Conservation (phyloP, 2,797 vertebrate species). For the Scomberomorus guttatus region DNA sequence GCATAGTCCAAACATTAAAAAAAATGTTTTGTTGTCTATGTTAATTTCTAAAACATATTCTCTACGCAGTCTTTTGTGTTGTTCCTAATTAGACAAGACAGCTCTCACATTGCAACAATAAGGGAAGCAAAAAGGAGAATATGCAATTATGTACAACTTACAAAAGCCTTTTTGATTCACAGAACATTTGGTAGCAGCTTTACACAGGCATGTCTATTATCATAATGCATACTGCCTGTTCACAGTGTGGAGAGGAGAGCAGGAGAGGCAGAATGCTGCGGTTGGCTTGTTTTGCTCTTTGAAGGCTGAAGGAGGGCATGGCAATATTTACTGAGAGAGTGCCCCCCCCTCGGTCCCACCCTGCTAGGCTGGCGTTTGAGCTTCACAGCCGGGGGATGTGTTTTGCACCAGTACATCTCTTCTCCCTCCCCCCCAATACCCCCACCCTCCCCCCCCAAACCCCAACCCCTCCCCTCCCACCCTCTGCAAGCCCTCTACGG, state of each 20-base stretch:
- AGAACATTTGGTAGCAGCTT: conserved; percentile 56
- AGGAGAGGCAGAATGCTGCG: conserved; percentile 67
- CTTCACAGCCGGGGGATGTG: conserved; percentile 76
- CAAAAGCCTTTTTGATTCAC: conserved; percentile 54
- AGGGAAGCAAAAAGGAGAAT: conserved; percentile 29
- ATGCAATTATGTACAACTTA: conserved; percentile 50
- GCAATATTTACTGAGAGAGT: conserved; percentile 81
- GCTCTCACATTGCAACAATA: conserved; percentile 40
- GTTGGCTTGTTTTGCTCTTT: conserved; percentile 79
- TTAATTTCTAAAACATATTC: conserved; percentile 28
- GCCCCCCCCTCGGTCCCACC: conserved; percentile 59
- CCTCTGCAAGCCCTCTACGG: conserved; percentile 69
- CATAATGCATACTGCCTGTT: conserved; percentile 62
- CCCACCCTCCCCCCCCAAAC: not conserved
- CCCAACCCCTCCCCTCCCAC: not conserved
- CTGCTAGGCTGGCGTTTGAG: conserved; percentile 68
- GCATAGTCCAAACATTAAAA: conserved; percentile 2
- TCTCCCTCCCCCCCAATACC: conserved; percentile 30
- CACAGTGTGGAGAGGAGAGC: conserved; percentile 47
- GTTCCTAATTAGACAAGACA: conserved; percentile 59
- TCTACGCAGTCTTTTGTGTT: conserved; percentile 26
- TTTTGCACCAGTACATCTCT: conserved; percentile 67
- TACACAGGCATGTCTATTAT: conserved; percentile 62
- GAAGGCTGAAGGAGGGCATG: conserved; percentile 78
- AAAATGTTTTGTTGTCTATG: conserved; percentile 25